Evolutionary conservation across 1,140 invertebrate genomes (phyloP), one percentile per base, ranked within the genome.

Genomic region (Mamestra configurata): DNA sequence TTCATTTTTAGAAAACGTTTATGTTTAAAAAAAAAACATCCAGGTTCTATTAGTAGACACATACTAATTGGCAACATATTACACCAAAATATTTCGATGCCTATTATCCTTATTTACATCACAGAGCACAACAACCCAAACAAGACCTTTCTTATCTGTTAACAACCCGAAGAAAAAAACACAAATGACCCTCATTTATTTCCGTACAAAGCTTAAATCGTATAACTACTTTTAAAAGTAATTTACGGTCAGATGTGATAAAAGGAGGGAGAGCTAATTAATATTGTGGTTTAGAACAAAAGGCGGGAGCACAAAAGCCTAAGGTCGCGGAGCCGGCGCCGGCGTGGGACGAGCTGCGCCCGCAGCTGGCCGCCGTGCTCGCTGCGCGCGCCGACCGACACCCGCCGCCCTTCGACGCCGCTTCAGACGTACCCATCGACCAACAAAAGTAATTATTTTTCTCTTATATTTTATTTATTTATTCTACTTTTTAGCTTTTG

Each of bases 321-420:
- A 89, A 87, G 73, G 43, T 55, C 35, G 40, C 35, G 20, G 20
- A 71, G 53, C 57, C 76, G 18, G 35, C 86, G 4, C 40, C 86
- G 1, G 89, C 96, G 80, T 99, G 98, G 98, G 97, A 97, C 80
- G 96, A 97, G 79, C 89, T 97, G 31, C 96, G 96, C 0, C 94
- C 96, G 27, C 96, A 98, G 86, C 84, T 99, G 57, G 97, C 97
- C 24, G 95, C 96, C 20, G 95, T 98, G n/a, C 93, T 99, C 59
- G 95, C 96, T 81, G 88, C 91, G 49, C 90, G 90, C 72, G 95
- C 97, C 86, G 95, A 96, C 20, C 95, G 95, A 75, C 96, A 96
- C 90, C 96, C 97, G 73, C 95, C 97, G 55, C 98, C 98, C 1
- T 99, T 99, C 91, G 98, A 99, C 96, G 97, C 98, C 1, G 96